These are phyloP conservation scores for Amiota minor DNA, from an alignment of 2,888 invertebrate species.

Conservation along the genomic window DNA sequence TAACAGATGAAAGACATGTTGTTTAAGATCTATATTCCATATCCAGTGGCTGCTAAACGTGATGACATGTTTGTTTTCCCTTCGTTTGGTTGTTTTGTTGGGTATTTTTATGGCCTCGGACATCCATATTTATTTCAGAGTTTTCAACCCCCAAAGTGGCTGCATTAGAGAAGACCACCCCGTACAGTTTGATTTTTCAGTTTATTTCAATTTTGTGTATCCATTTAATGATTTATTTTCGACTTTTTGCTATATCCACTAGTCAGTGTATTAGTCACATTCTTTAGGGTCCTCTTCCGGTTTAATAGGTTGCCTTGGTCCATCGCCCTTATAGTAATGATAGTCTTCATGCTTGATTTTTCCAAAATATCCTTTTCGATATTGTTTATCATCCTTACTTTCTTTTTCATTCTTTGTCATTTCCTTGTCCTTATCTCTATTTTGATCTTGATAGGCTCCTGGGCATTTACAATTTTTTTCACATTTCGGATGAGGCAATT, in stretches of 20 bases:
- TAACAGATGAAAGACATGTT: no score
- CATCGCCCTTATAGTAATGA: constrained; percentile 8
- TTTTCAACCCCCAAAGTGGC: constrained; percentile 15
- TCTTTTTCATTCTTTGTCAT: no score
- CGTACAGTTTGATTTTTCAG: no score
- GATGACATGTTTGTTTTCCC: no score
- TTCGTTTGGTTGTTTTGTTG: no score
- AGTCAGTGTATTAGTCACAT: not conserved
- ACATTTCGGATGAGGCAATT: not conserved
- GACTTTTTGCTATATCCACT: not conserved
- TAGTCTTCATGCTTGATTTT: constrained; percentile 8
- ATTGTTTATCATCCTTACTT: not conserved
- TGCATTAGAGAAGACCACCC: not conserved
- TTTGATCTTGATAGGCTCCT: no score
- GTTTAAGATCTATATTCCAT: no score
- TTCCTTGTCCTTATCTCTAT: not conserved
- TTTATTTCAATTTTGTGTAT: no score
- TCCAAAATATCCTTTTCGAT: not conserved
- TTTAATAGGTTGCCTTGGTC: no score
- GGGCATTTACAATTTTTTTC: no score
- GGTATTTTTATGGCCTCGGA: no score
- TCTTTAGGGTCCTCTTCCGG: not conserved
- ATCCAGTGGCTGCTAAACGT: no score
- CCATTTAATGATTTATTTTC: not conserved
- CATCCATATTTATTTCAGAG: not conserved